Percentiles rank a stretch among this genome's conserved stretches.
Conservation (phyloP, 92 coral and sea anemone genomes). For the Umimayanthus kanabou region DNA sequence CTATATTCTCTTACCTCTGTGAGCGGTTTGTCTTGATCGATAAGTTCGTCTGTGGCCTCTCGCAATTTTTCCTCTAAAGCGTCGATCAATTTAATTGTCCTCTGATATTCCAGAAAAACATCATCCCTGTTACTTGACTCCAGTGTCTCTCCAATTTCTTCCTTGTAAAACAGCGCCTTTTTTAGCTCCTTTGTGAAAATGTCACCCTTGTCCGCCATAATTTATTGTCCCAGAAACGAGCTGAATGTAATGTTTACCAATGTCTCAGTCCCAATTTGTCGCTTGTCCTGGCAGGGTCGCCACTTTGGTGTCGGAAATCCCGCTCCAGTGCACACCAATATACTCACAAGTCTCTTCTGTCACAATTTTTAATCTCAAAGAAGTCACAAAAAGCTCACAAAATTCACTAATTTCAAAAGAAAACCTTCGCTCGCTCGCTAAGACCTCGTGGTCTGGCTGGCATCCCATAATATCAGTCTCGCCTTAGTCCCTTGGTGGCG, state of each 20-base stretch:
- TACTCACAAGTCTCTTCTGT: no score
- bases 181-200: slow-evolving; percentile 28
- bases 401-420: no score
- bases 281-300: slow-evolving; percentile 54
- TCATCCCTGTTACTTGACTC: slow-evolving; percentile 32
- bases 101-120: slow-evolving; percentile 36
- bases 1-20: slow-evolving; percentile 36
- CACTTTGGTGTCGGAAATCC: slow-evolving; percentile 56
- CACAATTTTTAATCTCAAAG: no score
- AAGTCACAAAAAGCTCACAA: no score
- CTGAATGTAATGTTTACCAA: neutral
- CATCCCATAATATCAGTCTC: no score
- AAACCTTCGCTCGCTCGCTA: no score
- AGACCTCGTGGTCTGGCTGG: no score
- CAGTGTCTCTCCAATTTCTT: slow-evolving; percentile 38
- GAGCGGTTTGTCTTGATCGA: slow-evolving; percentile 26
- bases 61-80: slow-evolving; percentile 34
- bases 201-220: neutral
- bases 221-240: neutral
- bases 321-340: no score
- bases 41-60: slow-evolving; percentile 35
- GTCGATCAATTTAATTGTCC: slow-evolving; percentile 24
- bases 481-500: no score
- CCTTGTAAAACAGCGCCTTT: slow-evolving; percentile 40
- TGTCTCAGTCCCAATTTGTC: neutral